Base-by-base conservation (phyloP, 1,140 invertebrate genomes). In the Aleiodes sp. region DNA sequence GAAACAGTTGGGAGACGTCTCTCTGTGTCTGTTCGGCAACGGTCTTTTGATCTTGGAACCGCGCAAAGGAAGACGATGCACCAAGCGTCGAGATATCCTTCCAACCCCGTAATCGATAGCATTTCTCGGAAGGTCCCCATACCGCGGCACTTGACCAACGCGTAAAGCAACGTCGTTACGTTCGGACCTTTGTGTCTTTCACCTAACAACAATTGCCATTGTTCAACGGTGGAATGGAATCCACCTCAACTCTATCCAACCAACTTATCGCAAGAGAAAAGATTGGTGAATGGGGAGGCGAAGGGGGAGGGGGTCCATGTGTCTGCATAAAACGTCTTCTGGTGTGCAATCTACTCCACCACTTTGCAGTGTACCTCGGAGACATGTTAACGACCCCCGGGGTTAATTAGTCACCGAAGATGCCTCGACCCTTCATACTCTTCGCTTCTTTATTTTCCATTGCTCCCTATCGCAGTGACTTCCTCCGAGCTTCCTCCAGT, bases 341-440 rank as follows among this genome's bases (percentile, higher is more conserved):
- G 4, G 9, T 33, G 12, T 57, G 24, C n/a, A 43, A 28, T 4
- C 59, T 21, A 31, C 31, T 8, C 35, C 4, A 24, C 29, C 28
- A 31, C 31, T 39, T 35, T 68, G 24, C 19, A 43, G 35, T 62
- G 24, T 61, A 14, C 9, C 28, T 16, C 2, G 21, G 21, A 71
- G 68, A 75, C 75, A 81, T 81, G 77, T 74, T 80, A 80, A 81
- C 75, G 68, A 74, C 62, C 75, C 33, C 31, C 37, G 39, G 43
- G 65, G 70, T 76, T 80, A 81, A 82, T 82, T 81, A 81, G 78
- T 78, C 76, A 68, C 72, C 63, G 31, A 70, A 61, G 70, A 43
- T 60, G 65, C 52, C 60, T 26, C 64, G 62, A 69, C 0, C 31
- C 28, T n/a, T n/a, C n/a, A 9, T 29, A 7, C 29, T 16, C 33